A percentile compares a stretch with the other conserved stretches of the same genome.
phyloP scores from a whole-genome alignment of 1,140 invertebrate species.

The Wasmannia auropunctata region DNA sequence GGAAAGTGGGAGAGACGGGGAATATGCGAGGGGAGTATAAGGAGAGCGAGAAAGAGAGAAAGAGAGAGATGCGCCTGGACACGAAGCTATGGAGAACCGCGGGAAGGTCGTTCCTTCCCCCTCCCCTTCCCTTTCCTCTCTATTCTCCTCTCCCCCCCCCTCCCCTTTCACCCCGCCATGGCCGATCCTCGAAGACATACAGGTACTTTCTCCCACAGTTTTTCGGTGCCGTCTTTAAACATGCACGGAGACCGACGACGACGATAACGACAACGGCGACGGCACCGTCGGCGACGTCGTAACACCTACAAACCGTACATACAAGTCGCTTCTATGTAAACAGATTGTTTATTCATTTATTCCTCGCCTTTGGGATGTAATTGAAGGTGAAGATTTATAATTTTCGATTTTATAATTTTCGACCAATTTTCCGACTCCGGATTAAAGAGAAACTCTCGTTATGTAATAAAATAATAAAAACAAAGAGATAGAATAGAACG shows the following conservation, averaged over 20 bases:
- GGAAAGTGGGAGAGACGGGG: constrained; percentile 49
- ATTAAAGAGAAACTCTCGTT: not conserved
- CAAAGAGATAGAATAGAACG: not conserved
- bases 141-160: not conserved
- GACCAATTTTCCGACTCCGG: not conserved
- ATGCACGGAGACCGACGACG: constrained; percentile 45
- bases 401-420: no score
- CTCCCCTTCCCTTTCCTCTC: constrained; percentile 55
- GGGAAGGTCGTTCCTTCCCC: constrained; percentile 71
- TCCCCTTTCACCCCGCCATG: not conserved
- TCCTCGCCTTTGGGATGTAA: constrained; percentile 15
- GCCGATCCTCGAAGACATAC: constrained; percentile 65
- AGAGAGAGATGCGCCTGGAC: constrained; percentile 70
- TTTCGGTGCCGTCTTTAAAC: constrained; percentile 70
- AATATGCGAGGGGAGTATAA: not conserved
- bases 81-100: constrained; percentile 69
- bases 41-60: constrained; percentile 46
- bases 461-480: not conserved
- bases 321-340: not conserved
- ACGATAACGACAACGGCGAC: not conserved
- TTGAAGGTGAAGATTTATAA: constrained; percentile 15
- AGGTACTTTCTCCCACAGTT: constrained; percentile 76
- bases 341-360: constrained; percentile 61
- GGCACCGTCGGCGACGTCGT: constrained; percentile 8
- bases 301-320: constrained; percentile 14